phyloP scores from a whole-genome alignment of 1,140 invertebrate genomes.

The Orchesella cincta region DNA sequence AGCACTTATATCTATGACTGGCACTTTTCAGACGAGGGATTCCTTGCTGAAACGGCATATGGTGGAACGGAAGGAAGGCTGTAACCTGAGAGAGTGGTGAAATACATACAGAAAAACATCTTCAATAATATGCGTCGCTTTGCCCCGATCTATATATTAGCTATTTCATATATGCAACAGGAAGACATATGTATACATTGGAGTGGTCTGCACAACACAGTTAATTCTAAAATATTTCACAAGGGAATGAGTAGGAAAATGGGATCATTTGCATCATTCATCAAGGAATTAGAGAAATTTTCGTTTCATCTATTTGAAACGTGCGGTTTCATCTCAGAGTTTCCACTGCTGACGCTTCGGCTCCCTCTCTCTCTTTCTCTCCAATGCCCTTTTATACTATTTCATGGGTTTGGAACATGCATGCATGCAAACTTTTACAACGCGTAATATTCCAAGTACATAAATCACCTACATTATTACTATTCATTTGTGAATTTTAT shows the following conservation, averaged over 20 bases:
- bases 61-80: not conserved
- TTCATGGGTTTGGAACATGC: not conserved
- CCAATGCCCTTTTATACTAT: not conserved
- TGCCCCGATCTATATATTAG: no score
- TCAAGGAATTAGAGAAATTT: conserved; percentile 51
- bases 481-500: no score
- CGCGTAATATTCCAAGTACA: no score
- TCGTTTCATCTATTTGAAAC: conserved; percentile 49
- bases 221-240: not conserved
- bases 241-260: not conserved
- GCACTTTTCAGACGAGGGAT: not conserved
- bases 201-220: not conserved
- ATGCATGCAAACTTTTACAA: not conserved
- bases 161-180: no score
- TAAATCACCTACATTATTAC: no score
- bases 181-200: not conserved
- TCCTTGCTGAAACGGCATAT: not conserved
- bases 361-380: not conserved
- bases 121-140: no score
- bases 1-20: not conserved
- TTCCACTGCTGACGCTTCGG: not conserved
- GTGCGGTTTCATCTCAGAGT: conserved; percentile 32
- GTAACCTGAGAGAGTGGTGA: not conserved
- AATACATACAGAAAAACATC: not conserved
- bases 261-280: conserved; percentile 50